A percentile compares a stretch with the other conserved stretches of the same genome.
These are phyloP conservation scores for Hypanus sabinus DNA, from an alignment of 2,113 vertebrate species.

Conservation along the genomic window DNA sequence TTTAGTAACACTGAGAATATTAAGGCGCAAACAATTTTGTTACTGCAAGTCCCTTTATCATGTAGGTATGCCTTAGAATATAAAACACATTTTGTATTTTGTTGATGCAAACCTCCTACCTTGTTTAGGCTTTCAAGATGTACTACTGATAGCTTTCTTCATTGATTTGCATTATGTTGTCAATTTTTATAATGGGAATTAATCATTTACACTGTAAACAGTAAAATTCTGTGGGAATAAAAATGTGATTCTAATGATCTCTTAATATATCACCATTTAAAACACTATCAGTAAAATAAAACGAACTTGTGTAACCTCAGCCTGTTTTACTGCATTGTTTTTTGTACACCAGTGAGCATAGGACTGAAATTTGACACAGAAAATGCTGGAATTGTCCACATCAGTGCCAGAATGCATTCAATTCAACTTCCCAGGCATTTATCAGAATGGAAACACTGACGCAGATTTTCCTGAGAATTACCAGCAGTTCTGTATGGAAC, in stretches of 20 bases:
- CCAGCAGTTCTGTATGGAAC: too few species aligned
- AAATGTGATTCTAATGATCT: neutral
- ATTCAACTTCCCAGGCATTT: neutral
- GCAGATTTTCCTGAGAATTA: too few species aligned
- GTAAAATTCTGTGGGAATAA: neutral
- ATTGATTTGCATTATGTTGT: neutral
- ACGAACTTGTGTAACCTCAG: neutral
- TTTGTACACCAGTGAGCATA: neutral
- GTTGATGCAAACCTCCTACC: neutral
- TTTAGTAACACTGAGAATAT: neutral
- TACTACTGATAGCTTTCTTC: neutral
- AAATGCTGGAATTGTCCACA: neutral
- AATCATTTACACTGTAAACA: neutral
- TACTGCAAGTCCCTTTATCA: neutral
- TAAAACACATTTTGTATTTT: neutral
- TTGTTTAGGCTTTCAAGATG: neutral
- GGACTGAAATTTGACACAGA: neutral
- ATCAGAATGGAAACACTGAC: neutral
- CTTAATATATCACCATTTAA: conserved; percentile 8
- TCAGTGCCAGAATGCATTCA: neutral
- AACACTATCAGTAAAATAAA: conserved; percentile 32
- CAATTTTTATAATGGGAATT: neutral
- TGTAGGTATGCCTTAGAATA: neutral
- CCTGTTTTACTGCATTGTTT: neutral
- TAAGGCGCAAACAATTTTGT: neutral